These are phyloP conservation scores for human DNA, from an alignment of 2,113 vertebrate genomes.

Conservation along the genomic window GRCh38 chr2:62947501-62948000, in stretches of 20 bases:
- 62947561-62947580: slow-evolving; percentile 90
- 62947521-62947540: slow-evolving; percentile 82
- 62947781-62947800: slow-evolving; percentile 65
- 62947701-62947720: slow-evolving; percentile 62
- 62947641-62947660: slow-evolving; percentile 77
- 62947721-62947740: slow-evolving; percentile 62
- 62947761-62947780: slow-evolving; percentile 37
- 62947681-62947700: slow-evolving; percentile 25
- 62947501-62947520: slow-evolving; percentile 74
- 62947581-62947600: slow-evolving; percentile 93
- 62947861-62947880: slow-evolving; percentile 88
- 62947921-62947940: slow-evolving; percentile 82
- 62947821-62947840: slow-evolving; percentile 77
- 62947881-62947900: slow-evolving; percentile 92
- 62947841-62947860: slow-evolving; percentile 85
- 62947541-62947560: slow-evolving; percentile 82
- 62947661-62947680: slow-evolving; percentile 79
- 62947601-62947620: slow-evolving; percentile 88
- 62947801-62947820: slow-evolving; percentile 35
- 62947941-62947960: slow-evolving; percentile 83
- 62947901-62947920: slow-evolving; percentile 80
- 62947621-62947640: slow-evolving; percentile 85
- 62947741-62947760: slow-evolving; percentile 60
- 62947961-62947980: slow-evolving; percentile 87
- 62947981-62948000: slow-evolving; percentile 88